Percentiles rank a stretch among this genome's conserved stretches.
These are phyloP conservation scores for Eristalis arbustorum DNA, from an alignment of 2,888 invertebrate genomes.

Conservation along the genomic window DNA sequence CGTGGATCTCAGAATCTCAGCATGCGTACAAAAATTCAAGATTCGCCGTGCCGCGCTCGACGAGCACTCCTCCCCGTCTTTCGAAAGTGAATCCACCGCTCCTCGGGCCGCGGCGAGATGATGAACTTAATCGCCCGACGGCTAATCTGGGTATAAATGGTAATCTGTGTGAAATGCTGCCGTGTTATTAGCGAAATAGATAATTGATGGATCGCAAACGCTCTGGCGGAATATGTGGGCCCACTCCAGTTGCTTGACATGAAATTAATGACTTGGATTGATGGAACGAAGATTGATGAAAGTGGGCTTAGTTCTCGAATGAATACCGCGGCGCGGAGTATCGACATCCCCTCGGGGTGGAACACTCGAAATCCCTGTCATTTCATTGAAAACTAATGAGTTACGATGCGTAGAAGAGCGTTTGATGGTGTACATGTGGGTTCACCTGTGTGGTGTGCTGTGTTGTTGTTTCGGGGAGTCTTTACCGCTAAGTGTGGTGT, in stretches of 20 bases:
- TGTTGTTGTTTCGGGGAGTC: not conserved
- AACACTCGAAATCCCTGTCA: constrained; percentile 16
- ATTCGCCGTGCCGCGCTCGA: constrained; percentile 9
- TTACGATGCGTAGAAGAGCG: not conserved
- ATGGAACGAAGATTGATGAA: constrained; percentile 46
- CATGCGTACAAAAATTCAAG: constrained; percentile 62
- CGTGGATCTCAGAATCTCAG: constrained; percentile 47
- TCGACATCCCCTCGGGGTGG: constrained; percentile 2
- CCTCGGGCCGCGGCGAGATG: constrained; percentile 19
- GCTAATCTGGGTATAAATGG: constrained; percentile 48
- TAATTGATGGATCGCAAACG: constrained; percentile 61
- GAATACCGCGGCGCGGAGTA: not conserved
- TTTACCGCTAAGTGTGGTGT: not conserved
- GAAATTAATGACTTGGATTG: constrained; percentile 60
- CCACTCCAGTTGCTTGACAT: constrained; percentile 46
- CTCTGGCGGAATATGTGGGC: constrained; percentile 18
- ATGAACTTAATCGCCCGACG: constrained; percentile 54
- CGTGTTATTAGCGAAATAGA: constrained; percentile 64
- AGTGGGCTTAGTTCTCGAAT: constrained; percentile 5
- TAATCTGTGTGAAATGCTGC: constrained; percentile 56
- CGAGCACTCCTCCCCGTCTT: not conserved
- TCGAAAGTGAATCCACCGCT: constrained; percentile 4
- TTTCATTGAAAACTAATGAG: constrained; percentile 27
- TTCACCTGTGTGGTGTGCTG: not conserved
- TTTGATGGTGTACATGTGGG: not conserved